Evolutionary conservation across 2,888 invertebrate genomes (phyloP), one percentile per base, ranked within the genome.

Genomic region (Nycteola revayana): DNA sequence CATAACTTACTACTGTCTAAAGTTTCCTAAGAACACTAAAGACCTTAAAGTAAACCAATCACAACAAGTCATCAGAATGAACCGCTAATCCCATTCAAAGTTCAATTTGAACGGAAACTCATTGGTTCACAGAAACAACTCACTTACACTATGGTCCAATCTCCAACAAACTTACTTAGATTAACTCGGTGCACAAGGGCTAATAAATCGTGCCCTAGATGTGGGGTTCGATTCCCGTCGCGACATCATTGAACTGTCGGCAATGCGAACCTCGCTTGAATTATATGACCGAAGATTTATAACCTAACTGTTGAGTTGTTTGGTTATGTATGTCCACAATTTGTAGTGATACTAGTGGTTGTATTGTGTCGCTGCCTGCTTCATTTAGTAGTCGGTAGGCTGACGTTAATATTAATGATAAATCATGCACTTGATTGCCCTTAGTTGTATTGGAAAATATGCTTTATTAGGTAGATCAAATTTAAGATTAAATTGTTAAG

Each of bases 171-270:
- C 14, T 21, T 21, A 14, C 14, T 21, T 21, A 21, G n/a, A 21
- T 21, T 21, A 21, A 21, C 21, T 21, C 21, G n/a, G n/a, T 21
- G 37, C 42, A 9, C 25, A 29, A 29, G 26, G 35, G 42, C 46
- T 32, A 60, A 58, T 58, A 58, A 58, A 52, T 55, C 52, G 58
- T 45, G 45, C 21, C 51, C 55, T 28, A 58, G 56, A 60, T 60
- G 42, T 42, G 43, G 43, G 50, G 36, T 60, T 60, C 53, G 60
- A 54, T 61, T 52, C 60, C 50, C 38, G 55, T 48, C 41, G 57
- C 60, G 57, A 57, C 62, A 59, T 59, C 62, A 61, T 61, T 61
- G 60, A 55, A 46, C 55, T 61, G 62, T 61, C 62, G 26, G 36
- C 35, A 24, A 34, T 42, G 40, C 37, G 37, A 43, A 31, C 38